phyloP scores from a whole-genome alignment of 2,797 vertebrate genomes.

The Sparidentex hasta region DNA sequence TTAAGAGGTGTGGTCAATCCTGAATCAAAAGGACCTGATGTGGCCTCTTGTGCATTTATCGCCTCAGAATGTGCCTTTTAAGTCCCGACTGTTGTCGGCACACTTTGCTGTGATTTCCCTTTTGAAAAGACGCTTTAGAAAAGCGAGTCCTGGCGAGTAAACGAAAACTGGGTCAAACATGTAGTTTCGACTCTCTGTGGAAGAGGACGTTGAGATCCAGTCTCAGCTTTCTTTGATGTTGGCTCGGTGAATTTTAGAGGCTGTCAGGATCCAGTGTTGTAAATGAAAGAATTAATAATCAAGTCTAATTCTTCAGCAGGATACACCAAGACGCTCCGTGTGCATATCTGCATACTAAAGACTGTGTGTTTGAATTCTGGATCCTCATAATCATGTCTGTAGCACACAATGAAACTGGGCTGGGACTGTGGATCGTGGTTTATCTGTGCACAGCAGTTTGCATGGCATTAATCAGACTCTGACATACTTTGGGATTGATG shows the following conservation, averaged over 20 bases:
- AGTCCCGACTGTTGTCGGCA: constrained; percentile 24
- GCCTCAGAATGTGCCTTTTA: constrained; percentile 37
- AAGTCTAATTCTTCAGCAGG: constrained; percentile 37
- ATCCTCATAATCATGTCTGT: constrained; percentile 6
- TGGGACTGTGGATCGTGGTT: constrained; percentile 15
- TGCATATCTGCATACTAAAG: constrained; percentile 25
- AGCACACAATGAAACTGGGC: constrained; percentile 20
- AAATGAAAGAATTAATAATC: constrained; percentile 51
- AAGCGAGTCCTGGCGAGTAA: constrained; percentile 29
- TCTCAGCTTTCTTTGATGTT: constrained; percentile 68
- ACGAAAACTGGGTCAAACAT: constrained; percentile 72
- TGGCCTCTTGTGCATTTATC: constrained; percentile 35
- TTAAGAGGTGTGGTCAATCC: constrained; percentile 47
- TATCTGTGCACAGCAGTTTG: constrained; percentile 31
- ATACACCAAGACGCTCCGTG: constrained; percentile 12
- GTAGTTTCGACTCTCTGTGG: constrained; percentile 49
- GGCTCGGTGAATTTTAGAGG: constrained; percentile 44
- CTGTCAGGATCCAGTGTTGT: constrained; percentile 44
- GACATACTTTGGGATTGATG: constrained; percentile 36
- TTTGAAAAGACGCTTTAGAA: constrained; percentile 35
- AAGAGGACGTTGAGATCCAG: constrained; percentile 32
- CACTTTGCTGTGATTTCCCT: constrained; percentile 42
- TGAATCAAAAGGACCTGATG: constrained; percentile 42
- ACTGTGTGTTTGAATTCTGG: constrained; percentile 8
- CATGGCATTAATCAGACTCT: constrained; percentile 49